A percentile compares a stretch with the other conserved stretches of the same genome.
Evolutionary conservation across 1,140 invertebrate species (phyloP).

Genomic region (Dufourea novaeangliae): DNA sequence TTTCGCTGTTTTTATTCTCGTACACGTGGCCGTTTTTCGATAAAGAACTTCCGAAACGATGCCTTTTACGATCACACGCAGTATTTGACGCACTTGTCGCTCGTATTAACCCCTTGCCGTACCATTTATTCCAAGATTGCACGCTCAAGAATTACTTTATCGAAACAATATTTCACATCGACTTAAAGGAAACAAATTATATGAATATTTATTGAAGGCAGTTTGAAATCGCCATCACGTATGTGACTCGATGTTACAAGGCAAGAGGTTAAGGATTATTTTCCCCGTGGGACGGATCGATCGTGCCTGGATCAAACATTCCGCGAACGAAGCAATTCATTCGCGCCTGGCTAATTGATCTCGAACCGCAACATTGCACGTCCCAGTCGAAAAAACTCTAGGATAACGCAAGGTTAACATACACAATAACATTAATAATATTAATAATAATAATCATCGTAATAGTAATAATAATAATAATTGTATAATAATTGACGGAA

Average conservation of each 20-base stretch:
- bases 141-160: too few relatives aligned
- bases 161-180: too few relatives aligned
- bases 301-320: neutral
- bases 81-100: too few relatives aligned
- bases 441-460: constrained; percentile 13
- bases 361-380: constrained; percentile 39
- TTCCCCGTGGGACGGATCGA: neutral
- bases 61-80: neutral
- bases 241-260: too few relatives aligned
- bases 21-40: neutral
- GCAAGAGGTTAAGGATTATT: constrained; percentile 5
- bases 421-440: constrained; percentile 37
- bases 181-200: too few relatives aligned
- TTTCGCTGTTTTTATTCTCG: neutral
- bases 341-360: neutral
- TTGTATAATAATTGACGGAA: constrained; percentile 23
- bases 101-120: too few relatives aligned
- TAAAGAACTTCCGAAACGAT: too few relatives aligned
- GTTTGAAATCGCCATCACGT: too few relatives aligned
- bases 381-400: constrained; percentile 35
- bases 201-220: too few relatives aligned
- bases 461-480: constrained; percentile 24
- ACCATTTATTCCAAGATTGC: too few relatives aligned
- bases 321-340: neutral
- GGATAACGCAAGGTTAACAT: constrained; percentile 31